Conservation (phyloP, 2,113 vertebrate species). For the Corapipo altera region DNA sequence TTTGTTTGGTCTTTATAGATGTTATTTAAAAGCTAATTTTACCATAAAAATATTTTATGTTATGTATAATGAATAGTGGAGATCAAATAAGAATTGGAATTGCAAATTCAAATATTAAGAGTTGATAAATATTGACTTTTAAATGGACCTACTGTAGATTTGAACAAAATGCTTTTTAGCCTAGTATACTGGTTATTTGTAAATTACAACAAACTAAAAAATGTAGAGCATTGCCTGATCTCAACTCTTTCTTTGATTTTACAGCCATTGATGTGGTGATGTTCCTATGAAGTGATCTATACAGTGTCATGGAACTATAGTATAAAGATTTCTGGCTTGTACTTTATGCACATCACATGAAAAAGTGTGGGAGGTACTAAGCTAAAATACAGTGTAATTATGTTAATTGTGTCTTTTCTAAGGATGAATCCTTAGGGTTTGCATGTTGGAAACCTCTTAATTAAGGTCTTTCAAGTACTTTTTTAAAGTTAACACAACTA, state of each 20-base stretch:
- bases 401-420: neutral
- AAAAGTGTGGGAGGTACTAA: neutral
- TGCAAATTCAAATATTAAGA: conserved; percentile 28
- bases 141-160: neutral
- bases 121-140: conserved; percentile 51
- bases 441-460: neutral
- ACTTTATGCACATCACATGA: neutral
- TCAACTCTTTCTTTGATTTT: neutral
- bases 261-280: neutral
- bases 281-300: neutral
- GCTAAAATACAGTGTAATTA: neutral
- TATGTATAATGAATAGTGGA: conserved; percentile 19
- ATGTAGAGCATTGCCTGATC: neutral
- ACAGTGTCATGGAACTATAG: neutral
- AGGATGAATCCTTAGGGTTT: neutral
- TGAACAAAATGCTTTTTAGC: conserved; percentile 26
- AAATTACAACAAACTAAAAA: neutral
- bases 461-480: neutral
- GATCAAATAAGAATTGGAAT: conserved; percentile 44
- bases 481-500: neutral
- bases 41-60: neutral
- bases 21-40: neutral
- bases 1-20: neutral
- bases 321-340: neutral
- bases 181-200: neutral